Conservation (phyloP, 2,888 invertebrate species). For the Protula sp. region DNA sequence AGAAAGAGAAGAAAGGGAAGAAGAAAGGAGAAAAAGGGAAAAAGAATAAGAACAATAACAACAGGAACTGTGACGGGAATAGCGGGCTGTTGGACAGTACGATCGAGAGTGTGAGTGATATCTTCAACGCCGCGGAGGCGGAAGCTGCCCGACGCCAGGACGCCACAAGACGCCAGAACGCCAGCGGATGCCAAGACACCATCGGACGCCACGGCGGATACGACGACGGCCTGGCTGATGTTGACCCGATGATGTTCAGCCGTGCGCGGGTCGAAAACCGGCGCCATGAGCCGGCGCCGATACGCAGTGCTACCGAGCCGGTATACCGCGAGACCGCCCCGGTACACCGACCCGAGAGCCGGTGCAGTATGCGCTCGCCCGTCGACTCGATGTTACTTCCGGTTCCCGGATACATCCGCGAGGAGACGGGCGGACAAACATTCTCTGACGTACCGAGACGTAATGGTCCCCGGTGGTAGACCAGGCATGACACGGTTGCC, state of each 20-base stretch:
- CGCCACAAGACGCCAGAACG: conserved; percentile 34
- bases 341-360: neutral
- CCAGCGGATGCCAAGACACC: neutral
- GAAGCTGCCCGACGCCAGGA: neutral
- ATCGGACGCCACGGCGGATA: neutral
- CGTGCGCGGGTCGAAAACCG: neutral
- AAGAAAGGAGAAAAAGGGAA: neutral
- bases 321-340: too few species aligned
- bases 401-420: neutral
- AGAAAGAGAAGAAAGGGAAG: neutral
- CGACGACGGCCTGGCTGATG: neutral
- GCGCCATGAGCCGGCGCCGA: neutral
- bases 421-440: too few species aligned
- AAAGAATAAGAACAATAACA: neutral
- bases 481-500: too few species aligned
- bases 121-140: neutral
- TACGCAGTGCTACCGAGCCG: too few species aligned
- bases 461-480: too few species aligned
- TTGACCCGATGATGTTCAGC: neutral
- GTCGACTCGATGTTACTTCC: neutral
- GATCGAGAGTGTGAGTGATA: neutral
- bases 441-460: too few species aligned
- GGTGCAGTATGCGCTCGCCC: neutral
- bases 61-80: neutral
- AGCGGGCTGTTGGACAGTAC: neutral